A percentile compares a stretch with the other conserved stretches of the same genome.
phyloP scores from a whole-genome alignment of 2,797 vertebrate genomes.

The Tokudaia muenninki region DNA sequence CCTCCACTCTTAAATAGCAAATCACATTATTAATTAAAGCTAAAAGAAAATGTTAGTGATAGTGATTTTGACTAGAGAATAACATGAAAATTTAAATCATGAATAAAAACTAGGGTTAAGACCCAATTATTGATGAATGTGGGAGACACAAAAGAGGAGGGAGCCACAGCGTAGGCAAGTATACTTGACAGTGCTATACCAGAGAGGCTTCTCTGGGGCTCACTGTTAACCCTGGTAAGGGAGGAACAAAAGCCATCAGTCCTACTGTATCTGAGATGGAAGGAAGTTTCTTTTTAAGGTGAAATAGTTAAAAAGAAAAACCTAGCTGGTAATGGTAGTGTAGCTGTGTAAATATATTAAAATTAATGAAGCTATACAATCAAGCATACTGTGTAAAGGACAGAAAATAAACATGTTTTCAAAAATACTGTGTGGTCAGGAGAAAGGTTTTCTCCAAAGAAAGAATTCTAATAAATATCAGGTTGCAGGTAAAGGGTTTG shows the following conservation, averaged over 20 bases:
- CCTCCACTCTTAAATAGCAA: neutral
- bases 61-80: neutral
- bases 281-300: neutral
- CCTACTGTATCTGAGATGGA: neutral
- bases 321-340: neutral
- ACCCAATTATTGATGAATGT: neutral
- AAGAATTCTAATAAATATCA: too few relatives aligned
- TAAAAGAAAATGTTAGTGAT: neutral
- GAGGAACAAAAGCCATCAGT: neutral
- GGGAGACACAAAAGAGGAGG: neutral
- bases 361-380: neutral
- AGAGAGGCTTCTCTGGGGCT: neutral
- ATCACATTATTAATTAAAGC: neutral
- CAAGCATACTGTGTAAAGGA: neutral
- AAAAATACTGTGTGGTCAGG: neutral
- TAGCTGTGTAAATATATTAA: neutral
- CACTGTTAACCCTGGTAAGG: too few relatives aligned
- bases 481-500: neutral
- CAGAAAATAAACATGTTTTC: neutral
- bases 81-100: neutral
- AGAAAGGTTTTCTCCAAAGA: neutral
- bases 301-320: neutral
- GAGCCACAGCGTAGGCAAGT: accelerated
- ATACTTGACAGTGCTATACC: accelerated
- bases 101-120: neutral